A percentile compares a stretch with the other conserved stretches of the same genome.
These are phyloP conservation scores for Dexiosoma caninum DNA, from an alignment of 2,888 invertebrate species.

Conservation along the genomic window DNA sequence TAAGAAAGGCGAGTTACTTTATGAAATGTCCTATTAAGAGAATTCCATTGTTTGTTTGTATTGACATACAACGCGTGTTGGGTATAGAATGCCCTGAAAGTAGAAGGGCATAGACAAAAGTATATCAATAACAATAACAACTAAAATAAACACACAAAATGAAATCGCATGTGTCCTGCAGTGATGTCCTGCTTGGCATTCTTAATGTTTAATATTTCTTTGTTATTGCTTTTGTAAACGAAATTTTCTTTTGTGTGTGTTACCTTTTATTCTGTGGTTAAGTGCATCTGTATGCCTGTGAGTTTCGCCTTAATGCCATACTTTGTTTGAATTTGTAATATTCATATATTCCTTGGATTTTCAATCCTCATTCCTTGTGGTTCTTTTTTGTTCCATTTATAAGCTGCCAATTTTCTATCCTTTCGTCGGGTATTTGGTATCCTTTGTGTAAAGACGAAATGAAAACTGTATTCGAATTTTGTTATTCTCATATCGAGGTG, in stretches of 20 bases:
- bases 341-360: not conserved
- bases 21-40: not conserved
- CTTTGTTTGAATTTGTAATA: not conserved
- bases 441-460: not conserved
- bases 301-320: not conserved
- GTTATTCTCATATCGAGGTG: too few relatives aligned
- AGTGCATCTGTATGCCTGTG: not conserved
- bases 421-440: not conserved
- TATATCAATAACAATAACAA: conserved; percentile 26
- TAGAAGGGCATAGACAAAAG: not conserved
- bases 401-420: not conserved
- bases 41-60: not conserved
- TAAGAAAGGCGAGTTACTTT: not conserved
- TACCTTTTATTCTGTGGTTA: conserved; percentile 21
- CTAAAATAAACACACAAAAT: not conserved
- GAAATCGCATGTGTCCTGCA: not conserved
- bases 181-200: conserved; percentile 3
- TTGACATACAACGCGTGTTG: conserved; percentile 19
- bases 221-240: not conserved
- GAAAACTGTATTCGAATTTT: not conserved
- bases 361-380: not conserved
- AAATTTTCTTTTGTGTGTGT: not conserved
- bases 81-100: not conserved
- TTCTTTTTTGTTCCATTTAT: not conserved
- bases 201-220: conserved; percentile 21